A percentile compares a stretch with the other conserved stretches of the same genome.
These are phyloP conservation scores for Apis mellifera DNA, from an alignment of 1,140 invertebrate genomes.

Conservation along the genomic window DNA sequence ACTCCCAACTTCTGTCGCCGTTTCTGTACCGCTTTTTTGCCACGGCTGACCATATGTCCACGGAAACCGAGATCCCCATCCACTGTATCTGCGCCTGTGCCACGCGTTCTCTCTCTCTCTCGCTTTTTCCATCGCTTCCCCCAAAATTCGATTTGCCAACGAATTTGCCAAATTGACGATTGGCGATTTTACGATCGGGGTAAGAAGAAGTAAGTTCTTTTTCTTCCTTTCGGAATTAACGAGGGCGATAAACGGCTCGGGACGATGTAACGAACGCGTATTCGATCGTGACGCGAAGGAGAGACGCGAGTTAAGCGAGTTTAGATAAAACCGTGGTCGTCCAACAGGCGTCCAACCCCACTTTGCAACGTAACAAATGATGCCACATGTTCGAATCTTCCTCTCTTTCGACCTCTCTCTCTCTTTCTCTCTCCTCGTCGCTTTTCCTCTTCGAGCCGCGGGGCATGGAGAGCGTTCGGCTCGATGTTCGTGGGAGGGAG, in stretches of 20 bases:
- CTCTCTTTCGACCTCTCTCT: slow-evolving; percentile 45
- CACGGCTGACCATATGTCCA: slow-evolving; percentile 81
- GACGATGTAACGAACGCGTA: no score
- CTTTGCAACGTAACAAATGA: slow-evolving; percentile 78
- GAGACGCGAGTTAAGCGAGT: slow-evolving; percentile 48
- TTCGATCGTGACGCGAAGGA: no score
- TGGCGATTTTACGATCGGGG: no score
- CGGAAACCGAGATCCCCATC: slow-evolving; percentile 60
- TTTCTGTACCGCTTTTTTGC: slow-evolving; percentile 78
- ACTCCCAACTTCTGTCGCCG: slow-evolving; percentile 82
- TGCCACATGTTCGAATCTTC: slow-evolving; percentile 81
- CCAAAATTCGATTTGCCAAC: not conserved
- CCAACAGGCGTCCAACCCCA: slow-evolving; percentile 54
- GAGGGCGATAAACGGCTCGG: no score
- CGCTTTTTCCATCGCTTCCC: slow-evolving; percentile 1
- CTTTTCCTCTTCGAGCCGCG: slow-evolving; percentile 37
- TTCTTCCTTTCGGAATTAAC: no score
- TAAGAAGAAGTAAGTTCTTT: no score
- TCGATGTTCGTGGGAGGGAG: slow-evolving; percentile 44
- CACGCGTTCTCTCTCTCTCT: slow-evolving; percentile 35
- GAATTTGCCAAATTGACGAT: not conserved
- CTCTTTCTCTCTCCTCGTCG: not conserved
- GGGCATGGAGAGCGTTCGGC: slow-evolving; percentile 52
- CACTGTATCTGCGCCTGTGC: slow-evolving; percentile 7
- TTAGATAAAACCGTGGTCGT: slow-evolving; percentile 56